Evolutionary conservation across 2,113 vertebrate genomes (phyloP).

Genomic region (Lanius collurio): DNA sequence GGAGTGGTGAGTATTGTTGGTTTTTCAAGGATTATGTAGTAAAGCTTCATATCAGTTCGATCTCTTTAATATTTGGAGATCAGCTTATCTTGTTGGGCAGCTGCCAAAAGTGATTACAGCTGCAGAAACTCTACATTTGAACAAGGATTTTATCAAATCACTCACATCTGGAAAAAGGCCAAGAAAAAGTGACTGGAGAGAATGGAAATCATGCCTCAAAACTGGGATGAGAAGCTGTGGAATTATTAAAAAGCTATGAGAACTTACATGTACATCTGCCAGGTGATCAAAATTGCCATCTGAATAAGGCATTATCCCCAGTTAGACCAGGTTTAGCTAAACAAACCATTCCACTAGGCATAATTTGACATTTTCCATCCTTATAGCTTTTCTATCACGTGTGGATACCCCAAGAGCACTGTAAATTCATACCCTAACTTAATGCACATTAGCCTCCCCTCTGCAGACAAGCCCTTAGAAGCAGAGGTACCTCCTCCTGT

Average conservation of each 20-base stretch:
- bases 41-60: background rate
- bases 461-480: background rate
- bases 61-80: slow-evolving; percentile 38
- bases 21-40: slow-evolving; percentile 15
- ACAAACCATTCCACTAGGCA: background rate
- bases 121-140: slow-evolving; percentile 25
- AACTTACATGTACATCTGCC: background rate
- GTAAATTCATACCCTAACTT: background rate
- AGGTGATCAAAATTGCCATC: slow-evolving; percentile 30
- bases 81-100: slow-evolving; percentile 24
- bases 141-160: slow-evolving; percentile 25
- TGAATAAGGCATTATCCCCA: slow-evolving; percentile 52
- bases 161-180: slow-evolving; percentile 9
- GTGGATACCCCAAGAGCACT: background rate
- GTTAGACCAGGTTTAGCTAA: slow-evolving; percentile 14
- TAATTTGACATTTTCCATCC: slow-evolving; percentile 40
- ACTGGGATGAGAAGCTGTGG: background rate
- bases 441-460: background rate
- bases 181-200: slow-evolving; percentile 13
- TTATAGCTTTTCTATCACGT: background rate
- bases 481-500: background rate
- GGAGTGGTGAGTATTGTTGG: background rate
- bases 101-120: slow-evolving; percentile 3
- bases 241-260: slow-evolving; percentile 32
- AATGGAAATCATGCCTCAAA: slow-evolving; percentile 29